Percentiles rank a stretch among this genome's conserved stretches.
Conservation (phyloP, 2,797 vertebrate genomes). For the Esox masquinongy region DNA sequence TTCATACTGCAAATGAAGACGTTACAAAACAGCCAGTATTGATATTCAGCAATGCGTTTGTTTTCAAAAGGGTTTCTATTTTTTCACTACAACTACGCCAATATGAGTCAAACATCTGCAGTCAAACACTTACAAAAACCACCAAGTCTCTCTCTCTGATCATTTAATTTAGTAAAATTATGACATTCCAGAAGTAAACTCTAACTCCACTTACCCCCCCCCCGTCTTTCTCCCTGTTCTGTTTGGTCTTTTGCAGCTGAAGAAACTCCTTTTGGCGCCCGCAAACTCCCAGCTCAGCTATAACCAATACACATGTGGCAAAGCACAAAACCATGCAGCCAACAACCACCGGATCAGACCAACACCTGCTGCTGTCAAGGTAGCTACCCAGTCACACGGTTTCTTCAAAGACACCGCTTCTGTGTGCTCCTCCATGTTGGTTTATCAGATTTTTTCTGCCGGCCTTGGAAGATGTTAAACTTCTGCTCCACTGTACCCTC, state of each 20-base stretch:
- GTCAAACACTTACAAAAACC: constrained; percentile 35
- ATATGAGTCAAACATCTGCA: constrained; percentile 20
- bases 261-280: constrained; percentile 98
- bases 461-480: constrained; percentile 63
- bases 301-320: constrained; percentile 98
- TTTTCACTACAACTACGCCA: constrained; percentile 21
- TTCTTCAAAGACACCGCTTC: constrained; percentile 20
- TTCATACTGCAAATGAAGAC: constrained; percentile 26
- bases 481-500: constrained; percentile 58
- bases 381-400: constrained; percentile 69
- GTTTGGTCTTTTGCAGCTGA: constrained; percentile 83
- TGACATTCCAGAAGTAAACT: constrained; percentile 41
- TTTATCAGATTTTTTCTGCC: constrained; percentile 34
- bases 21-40: constrained; percentile 7
- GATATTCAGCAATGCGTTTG: constrained; percentile 6
- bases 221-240: constrained; percentile 23
- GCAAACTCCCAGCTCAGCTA: constrained; percentile 99
- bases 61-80: constrained; percentile 16
- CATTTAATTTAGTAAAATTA: constrained; percentile 16
- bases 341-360: constrained; percentile 96
- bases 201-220: neutral
- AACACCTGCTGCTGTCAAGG: constrained; percentile 96
- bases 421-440: constrained; percentile 37
- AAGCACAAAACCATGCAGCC: constrained; percentile 95
- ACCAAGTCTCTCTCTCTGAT: constrained; percentile 26